phyloP scores from a whole-genome alignment of 2,888 invertebrate genomes.

The Eilema caniola region DNA sequence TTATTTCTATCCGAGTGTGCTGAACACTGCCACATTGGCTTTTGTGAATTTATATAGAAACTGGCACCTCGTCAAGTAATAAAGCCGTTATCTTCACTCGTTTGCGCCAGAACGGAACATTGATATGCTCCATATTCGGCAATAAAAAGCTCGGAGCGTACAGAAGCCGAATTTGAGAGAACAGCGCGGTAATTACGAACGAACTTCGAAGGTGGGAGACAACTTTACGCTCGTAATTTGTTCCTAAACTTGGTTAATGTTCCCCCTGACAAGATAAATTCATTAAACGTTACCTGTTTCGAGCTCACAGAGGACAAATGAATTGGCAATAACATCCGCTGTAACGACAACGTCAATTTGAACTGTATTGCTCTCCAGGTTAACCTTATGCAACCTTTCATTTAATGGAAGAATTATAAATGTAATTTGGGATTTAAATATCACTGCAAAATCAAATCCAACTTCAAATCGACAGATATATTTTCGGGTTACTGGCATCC shows the following conservation, averaged over 20 bases:
- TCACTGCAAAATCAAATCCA: conserved; percentile 4
- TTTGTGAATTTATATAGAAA: conserved; percentile 55
- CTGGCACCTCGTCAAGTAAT: conserved; percentile 79
- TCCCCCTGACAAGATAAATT: conserved; percentile 84
- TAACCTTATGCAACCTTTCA: conserved; percentile 37
- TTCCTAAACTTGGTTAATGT: conserved; percentile 82
- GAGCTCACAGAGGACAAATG: conserved; percentile 61
- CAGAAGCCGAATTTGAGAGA: conserved; percentile 65
- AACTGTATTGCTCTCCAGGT: conserved; percentile 53
- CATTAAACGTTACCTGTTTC: conserved; percentile 77
- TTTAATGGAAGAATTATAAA: conserved; percentile 15
- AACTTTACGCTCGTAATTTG: conserved; percentile 83
- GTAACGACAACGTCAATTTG: conserved; percentile 65
- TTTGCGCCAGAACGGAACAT: conserved; percentile 74
- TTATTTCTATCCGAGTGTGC: conserved; percentile 57
- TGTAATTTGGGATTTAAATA: background rate
- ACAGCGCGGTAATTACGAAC: conserved; percentile 74
- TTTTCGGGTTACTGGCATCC: conserved; percentile 26
- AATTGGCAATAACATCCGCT: conserved; percentile 55
- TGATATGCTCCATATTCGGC: conserved; percentile 67
- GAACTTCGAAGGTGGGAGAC: conserved; percentile 75
- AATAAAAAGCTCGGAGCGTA: conserved; percentile 67
- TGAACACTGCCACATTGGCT: conserved; percentile 67
- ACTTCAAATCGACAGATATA: background rate
- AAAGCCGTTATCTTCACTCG: conserved; percentile 80